Evolutionary conservation across 1,140 invertebrate genomes (phyloP).

Genomic region (Episyrphus balteatus): DNA sequence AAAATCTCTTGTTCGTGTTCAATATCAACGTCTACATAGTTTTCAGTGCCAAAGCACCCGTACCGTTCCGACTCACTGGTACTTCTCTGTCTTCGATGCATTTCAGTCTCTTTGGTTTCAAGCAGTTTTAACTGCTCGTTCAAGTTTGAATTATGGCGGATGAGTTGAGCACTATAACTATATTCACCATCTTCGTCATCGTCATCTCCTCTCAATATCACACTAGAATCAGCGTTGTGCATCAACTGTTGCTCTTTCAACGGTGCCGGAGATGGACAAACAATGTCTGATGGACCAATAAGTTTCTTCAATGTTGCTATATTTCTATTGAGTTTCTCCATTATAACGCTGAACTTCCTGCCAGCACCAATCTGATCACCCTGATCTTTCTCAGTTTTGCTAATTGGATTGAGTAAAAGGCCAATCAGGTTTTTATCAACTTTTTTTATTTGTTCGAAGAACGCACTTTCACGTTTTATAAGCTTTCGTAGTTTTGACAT

Average conservation of each 20-base stretch:
- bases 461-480: conserved; percentile 18
- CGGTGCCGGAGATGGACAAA: background rate
- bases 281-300: conserved; percentile 10
- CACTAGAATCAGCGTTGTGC: background rate
- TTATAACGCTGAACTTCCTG: conserved; percentile 20
- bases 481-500: conserved; percentile 16
- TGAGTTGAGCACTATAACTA: conserved; percentile 17
- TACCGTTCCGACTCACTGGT: background rate
- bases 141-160: conserved; percentile 27
- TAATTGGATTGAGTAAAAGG: conserved; percentile 28
- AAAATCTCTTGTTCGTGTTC: background rate
- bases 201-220: background rate
- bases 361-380: background rate
- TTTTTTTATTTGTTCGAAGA: conserved; percentile 30
- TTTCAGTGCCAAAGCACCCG: background rate
- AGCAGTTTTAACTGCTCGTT: conserved; percentile 29
- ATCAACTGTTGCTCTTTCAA: background rate
- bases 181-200: background rate
- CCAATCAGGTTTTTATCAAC: conserved; percentile 29
- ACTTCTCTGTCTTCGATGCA: conserved; percentile 17
- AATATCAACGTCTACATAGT: conserved; percentile 2
- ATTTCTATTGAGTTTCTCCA: conserved; percentile 30
- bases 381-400: conserved; percentile 15
- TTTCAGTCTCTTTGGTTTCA: conserved; percentile 29
- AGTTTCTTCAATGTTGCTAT: conserved; percentile 31